Base-by-base conservation (phyloP, 2,113 vertebrate genomes). In the Microcebus ravelobensis region DNA sequence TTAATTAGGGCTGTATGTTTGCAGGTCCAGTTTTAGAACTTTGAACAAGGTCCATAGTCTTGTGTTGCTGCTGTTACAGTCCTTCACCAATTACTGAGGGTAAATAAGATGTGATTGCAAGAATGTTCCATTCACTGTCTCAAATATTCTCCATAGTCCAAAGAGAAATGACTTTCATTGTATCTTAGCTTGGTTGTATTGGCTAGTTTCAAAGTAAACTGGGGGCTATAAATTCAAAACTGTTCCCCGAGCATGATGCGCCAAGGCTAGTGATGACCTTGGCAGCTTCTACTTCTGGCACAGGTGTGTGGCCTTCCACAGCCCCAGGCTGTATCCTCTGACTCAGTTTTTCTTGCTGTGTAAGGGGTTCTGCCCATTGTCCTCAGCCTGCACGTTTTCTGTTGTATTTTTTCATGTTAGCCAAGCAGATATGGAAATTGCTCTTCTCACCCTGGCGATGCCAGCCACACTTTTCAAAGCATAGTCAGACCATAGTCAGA, bases 21-120 rank as follows among this genome's bases (percentile, higher is more conserved):
- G 73, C 84, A 82, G 34, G 36, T 93, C n/a, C 57, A 29, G 45
- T 50, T 86, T 88, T 76, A 59, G 90, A 92, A 97, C 91, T 92
- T 55, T 83, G 93, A 90, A 87, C 80, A 73, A 71, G 74, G 82
- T 91, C 65, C 80, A 13, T 39, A 74, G 55, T 31, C 31, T 6
- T 9, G 14, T 23, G 50, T 48, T 59, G 55, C 77, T 89, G 14
- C 21, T 82, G 39, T 71, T 74, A 82, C 3, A 36, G 86, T 65
- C 39, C 70, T 42, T 73, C 15, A 0, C 23, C 77, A 25, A 68
- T 73, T n/a, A 29, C 61, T 23, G 23, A 65, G 52, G 12, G 36
- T 57, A 48, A 76, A 14, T 18, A 74, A n/a, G 15, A 34, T 34
- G 6, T 84, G 50, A 59, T 36, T 25, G 12, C 34, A 61, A n/a